phyloP scores from a whole-genome alignment of 2,888 invertebrate genomes.

The Thymelicus acteon region DNA sequence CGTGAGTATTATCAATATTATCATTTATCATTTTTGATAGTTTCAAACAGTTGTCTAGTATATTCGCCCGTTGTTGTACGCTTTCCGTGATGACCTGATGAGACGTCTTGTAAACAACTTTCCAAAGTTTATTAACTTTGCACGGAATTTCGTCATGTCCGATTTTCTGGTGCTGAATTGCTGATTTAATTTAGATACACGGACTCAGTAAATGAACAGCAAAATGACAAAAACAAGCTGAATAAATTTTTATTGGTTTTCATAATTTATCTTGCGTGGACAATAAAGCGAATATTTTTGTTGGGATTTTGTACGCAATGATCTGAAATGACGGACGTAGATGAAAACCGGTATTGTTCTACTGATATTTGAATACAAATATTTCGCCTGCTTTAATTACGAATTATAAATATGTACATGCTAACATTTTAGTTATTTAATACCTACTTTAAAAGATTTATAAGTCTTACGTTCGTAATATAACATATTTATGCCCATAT shows the following conservation, averaged over 20 bases:
- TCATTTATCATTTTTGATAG: conserved; percentile 7
- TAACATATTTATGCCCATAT: no score
- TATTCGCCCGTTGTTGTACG: neutral
- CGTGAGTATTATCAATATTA: conserved; percentile 61
- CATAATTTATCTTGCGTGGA: no score
- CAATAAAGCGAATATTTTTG: neutral
- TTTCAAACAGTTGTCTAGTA: neutral
- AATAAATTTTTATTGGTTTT: no score
- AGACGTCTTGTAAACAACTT: conserved; percentile 66
- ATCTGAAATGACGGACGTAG: neutral
- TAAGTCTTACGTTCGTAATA: no score
- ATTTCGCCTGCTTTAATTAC: neutral
- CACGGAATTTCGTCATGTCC: conserved; percentile 44
- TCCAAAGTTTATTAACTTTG: conserved; percentile 52
- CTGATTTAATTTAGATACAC: conserved; percentile 11
- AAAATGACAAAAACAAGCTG: no score
- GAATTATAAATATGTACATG: neutral
- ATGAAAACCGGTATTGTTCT: neutral
- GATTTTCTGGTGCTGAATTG: conserved; percentile 28
- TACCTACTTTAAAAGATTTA: no score
- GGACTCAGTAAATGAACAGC: no score
- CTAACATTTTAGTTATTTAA: neutral
- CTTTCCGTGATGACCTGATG: conserved; percentile 46
- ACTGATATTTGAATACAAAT: neutral
- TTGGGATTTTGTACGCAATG: neutral